Percentiles rank a stretch among this genome's conserved stretches.
Conservation (phyloP, 2,113 vertebrate species). For the Sander vitreus region DNA sequence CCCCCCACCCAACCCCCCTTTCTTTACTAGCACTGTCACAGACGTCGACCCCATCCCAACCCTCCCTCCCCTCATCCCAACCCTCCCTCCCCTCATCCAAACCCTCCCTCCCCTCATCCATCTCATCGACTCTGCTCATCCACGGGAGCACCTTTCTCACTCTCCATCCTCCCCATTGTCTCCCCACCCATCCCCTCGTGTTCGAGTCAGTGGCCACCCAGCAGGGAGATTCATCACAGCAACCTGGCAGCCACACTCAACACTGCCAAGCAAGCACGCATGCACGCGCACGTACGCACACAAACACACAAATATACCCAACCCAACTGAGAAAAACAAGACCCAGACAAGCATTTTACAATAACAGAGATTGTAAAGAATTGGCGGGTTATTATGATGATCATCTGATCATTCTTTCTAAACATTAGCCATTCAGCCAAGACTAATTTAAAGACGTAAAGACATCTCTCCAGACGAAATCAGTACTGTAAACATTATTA, state of each 20-base stretch:
- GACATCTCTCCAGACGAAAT: neutral
- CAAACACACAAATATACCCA: conserved; percentile 10
- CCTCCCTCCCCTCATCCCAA: conserved; percentile 6
- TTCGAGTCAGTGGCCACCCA: conserved; percentile 66
- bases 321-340: conserved; percentile 37
- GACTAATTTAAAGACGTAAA: neutral
- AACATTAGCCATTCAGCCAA: neutral
- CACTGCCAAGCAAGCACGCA: conserved; percentile 4
- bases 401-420: neutral
- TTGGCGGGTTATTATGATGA: neutral
- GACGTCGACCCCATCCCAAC: conserved; percentile 50
- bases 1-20: conserved; percentile 22
- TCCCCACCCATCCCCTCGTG: conserved; percentile 56
- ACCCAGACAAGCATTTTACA: conserved; percentile 6
- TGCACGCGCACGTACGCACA: neutral
- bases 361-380: neutral
- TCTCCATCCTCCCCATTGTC: conserved; percentile 54
- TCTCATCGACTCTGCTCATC: conserved; percentile 53
- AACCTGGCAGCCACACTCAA: conserved; percentile 56
- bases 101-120: conserved; percentile 16
- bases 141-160: conserved; percentile 47
- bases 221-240: conserved; percentile 67
- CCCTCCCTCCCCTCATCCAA: too few relatives aligned
- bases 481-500: neutral
- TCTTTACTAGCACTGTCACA: conserved; percentile 55